Base-by-base conservation (phyloP, 2,888 invertebrate genomes). In the Macaria liturata region DNA sequence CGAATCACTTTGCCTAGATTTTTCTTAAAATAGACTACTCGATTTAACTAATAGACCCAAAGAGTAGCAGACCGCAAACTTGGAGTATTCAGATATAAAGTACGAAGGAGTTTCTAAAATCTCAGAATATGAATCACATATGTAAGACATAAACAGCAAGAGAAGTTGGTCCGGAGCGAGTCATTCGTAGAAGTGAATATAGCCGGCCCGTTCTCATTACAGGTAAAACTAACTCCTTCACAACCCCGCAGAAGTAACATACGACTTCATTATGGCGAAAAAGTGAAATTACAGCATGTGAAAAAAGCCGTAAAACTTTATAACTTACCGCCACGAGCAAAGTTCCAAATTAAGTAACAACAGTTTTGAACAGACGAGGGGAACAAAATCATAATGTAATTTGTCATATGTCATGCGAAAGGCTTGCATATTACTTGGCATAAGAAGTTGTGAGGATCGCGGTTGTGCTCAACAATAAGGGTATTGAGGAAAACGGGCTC, bases 381-480 rank as follows among this genome's bases (percentile, higher is more conserved):
- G 71, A 83, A 81, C 81, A 80, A 82, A 83, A 85, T 84, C 78
- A 83, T 83, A 84, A 84, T 73, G 79, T 80, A 81, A 88, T 86
- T 86, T 86, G 78, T 85, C 84, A 86, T 76, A 71, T 76, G 80
- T 79, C 80, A 75, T 62, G 66, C 65, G 43, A 48, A 60, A 49
- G 34, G 49, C 47, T 45, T 60, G 59, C 59, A 59, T 59, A 59
- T 51, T 59, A 47, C 49, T 55, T 55, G 20, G 34, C 4, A 39
- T 47, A 39, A 54, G 51, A 52, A 56, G 49, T 60, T 60, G 40
- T 45, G 45, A 48, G 48, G 44, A 55, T 30, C 51, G 50, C 31
- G 53, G 49, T 58, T 52, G 40, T 44, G 46, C 44, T 45, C 49
- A 20, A 51, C 42, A 48, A 59, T 59, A 59, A 60, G 49, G 31